Conservation (phyloP, 1,140 invertebrate genomes). For the Drosophila insularis region DNA sequence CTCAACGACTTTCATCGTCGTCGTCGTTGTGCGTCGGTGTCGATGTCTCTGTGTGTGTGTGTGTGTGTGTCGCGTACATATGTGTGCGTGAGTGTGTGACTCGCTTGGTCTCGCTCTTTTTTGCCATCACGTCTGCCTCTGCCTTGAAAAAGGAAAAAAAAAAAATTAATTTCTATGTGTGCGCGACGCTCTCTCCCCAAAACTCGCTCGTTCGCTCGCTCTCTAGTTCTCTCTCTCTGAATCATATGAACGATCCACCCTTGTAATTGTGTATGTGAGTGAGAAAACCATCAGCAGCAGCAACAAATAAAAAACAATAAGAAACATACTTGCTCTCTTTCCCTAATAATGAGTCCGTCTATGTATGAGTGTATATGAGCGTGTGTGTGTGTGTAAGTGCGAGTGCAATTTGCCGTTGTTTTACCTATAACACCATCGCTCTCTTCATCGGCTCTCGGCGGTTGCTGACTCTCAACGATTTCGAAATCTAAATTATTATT, state of each 20-base stretch:
- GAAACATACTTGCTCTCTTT: constrained; percentile 59
- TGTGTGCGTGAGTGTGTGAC: constrained; percentile 48
- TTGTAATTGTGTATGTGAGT: constrained; percentile 31
- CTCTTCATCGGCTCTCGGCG: constrained; percentile 33
- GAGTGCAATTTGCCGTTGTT: constrained; percentile 19
- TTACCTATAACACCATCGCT: neutral
- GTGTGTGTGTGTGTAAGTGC: constrained; percentile 18
- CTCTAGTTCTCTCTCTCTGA: neutral
- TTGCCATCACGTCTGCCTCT: constrained; percentile 49
- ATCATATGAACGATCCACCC: constrained; percentile 4
- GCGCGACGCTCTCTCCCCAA: constrained; percentile 43
- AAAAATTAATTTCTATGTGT: constrained; percentile 64
- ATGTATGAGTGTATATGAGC: constrained; percentile 16
- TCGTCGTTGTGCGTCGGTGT: constrained; percentile 66
- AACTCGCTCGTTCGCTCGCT: constrained; percentile 32
- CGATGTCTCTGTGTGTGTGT: constrained; percentile 45
- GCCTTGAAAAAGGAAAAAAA: constrained; percentile 70
- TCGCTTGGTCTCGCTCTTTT: constrained; percentile 48
- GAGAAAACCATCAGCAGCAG: constrained; percentile 41
- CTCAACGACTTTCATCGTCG: constrained; percentile 78
- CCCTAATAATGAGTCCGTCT: constrained; percentile 20
- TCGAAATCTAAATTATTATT: constrained; percentile 42
- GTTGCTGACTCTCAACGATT: constrained; percentile 36
- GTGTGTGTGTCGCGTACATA: constrained; percentile 9
- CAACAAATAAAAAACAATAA: constrained; percentile 77